phyloP scores from a whole-genome alignment of 2,888 invertebrate species.

The Bruchidius siliquastri region DNA sequence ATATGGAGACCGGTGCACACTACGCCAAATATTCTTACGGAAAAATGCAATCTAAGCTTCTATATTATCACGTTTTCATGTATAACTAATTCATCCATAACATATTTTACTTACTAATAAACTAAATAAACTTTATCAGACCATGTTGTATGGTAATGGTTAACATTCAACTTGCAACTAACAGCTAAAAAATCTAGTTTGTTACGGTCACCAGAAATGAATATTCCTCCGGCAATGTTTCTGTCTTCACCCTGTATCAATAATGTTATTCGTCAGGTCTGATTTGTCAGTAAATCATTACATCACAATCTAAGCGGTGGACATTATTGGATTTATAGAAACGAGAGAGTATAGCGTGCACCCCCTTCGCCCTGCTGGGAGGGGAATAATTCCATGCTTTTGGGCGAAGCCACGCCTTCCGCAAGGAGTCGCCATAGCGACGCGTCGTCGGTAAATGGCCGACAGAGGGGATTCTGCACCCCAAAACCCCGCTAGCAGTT shows the following conservation, averaged over 20 bases:
- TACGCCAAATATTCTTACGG: too few species aligned
- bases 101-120: too few species aligned
- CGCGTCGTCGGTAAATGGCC: neutral
- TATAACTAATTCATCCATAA: too few species aligned
- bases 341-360: neutral
- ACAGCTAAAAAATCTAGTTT: too few species aligned
- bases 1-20: too few species aligned
- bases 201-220: too few species aligned
- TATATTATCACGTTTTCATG: too few species aligned
- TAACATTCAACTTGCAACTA: too few species aligned
- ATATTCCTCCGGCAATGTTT: neutral
- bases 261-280: slow-evolving; percentile 36
- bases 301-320: slow-evolving; percentile 43
- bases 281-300: slow-evolving; percentile 43
- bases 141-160: too few species aligned
- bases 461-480: neutral
- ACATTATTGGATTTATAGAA: slow-evolving; percentile 42
- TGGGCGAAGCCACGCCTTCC: neutral
- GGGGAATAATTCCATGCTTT: neutral
- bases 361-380: neutral
- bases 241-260: slow-evolving; percentile 2
- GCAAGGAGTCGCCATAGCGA: neutral
- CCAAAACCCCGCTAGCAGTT: neutral
- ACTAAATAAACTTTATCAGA: too few species aligned
- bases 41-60: too few species aligned